phyloP scores from a whole-genome alignment of 2,888 invertebrate genomes.

The Congeria kusceri region DNA sequence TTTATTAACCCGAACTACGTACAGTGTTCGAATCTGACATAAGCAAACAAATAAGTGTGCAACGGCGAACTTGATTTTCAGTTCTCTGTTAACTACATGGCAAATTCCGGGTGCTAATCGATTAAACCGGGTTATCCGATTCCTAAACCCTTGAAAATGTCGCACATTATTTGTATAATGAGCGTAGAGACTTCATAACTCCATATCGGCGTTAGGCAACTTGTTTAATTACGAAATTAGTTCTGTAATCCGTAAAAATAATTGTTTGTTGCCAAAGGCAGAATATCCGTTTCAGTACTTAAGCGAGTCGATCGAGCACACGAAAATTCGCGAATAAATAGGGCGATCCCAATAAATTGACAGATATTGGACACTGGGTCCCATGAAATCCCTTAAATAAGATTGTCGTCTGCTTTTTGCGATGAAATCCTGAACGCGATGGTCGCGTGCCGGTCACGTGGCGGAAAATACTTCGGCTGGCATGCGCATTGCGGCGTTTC shows the following conservation, averaged over 20 bases:
- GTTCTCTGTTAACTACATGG: constrained; percentile 11
- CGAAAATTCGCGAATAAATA: too few species aligned
- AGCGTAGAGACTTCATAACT: not conserved
- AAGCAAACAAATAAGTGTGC: constrained; percentile 40
- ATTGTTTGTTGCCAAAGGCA: constrained; percentile 56
- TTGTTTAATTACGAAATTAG: constrained; percentile 55
- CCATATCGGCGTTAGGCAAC: constrained; percentile 41
- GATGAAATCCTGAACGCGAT: constrained; percentile 44
- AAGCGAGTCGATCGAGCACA: too few species aligned
- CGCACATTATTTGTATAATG: constrained; percentile 35
- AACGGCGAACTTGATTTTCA: constrained; percentile 26
- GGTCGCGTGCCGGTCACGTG: constrained; percentile 58
- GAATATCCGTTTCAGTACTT: constrained; percentile 4
- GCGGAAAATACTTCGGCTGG: constrained; percentile 47
- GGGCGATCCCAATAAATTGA: constrained; percentile 36
- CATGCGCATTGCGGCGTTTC: constrained; percentile 57
- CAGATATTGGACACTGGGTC: constrained; percentile 51
- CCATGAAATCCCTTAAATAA: constrained; percentile 51
- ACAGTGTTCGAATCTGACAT: constrained; percentile 23
- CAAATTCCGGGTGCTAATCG: constrained; percentile 14
- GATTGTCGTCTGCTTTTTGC: constrained; percentile 56
- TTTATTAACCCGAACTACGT: constrained; percentile 5
- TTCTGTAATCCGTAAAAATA: constrained; percentile 35
- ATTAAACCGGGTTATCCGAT: constrained; percentile 31
- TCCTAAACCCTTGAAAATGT: constrained; percentile 26